These are phyloP conservation scores for Cerastis leucographa DNA, from an alignment of 2,888 invertebrate genomes.

Conservation along the genomic window DNA sequence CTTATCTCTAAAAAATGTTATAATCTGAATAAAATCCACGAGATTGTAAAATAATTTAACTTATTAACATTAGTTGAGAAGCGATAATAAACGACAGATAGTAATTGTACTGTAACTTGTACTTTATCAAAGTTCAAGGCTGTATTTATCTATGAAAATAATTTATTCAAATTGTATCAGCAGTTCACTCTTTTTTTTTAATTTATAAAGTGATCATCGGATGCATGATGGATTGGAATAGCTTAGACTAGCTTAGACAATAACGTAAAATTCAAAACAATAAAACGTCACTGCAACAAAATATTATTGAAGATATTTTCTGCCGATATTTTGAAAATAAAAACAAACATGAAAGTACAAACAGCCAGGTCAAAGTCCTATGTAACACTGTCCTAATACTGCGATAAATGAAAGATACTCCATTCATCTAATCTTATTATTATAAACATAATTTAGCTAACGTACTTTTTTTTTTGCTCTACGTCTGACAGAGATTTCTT, in stretches of 20 bases:
- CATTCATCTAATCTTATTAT: conserved; percentile 2
- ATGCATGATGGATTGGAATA: neutral
- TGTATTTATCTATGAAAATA: neutral
- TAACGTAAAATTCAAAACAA: neutral
- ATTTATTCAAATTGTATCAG: neutral
- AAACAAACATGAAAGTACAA: conserved; percentile 5
- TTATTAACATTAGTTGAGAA: neutral
- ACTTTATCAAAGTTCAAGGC: conserved; percentile 8
- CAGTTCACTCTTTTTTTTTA: neutral
- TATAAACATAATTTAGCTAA: neutral
- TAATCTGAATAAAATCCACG: neutral
- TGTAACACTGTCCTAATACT: neutral
- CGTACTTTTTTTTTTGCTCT: no score
- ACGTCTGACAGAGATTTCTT: neutral
- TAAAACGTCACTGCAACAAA: neutral
- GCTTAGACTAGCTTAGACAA: neutral
- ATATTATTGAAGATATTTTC: neutral
- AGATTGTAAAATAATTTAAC: neutral
- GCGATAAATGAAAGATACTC: conserved; percentile 15
- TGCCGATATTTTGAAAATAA: neutral
- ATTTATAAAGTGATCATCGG: neutral
- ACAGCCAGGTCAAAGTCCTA: conserved; percentile 7
- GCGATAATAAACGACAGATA: conserved; percentile 7
- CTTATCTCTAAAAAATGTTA: conserved; percentile 4
- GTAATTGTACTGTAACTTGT: neutral